Conservation (phyloP, 2,888 invertebrate genomes). For the Gnatocerus cornutus region DNA sequence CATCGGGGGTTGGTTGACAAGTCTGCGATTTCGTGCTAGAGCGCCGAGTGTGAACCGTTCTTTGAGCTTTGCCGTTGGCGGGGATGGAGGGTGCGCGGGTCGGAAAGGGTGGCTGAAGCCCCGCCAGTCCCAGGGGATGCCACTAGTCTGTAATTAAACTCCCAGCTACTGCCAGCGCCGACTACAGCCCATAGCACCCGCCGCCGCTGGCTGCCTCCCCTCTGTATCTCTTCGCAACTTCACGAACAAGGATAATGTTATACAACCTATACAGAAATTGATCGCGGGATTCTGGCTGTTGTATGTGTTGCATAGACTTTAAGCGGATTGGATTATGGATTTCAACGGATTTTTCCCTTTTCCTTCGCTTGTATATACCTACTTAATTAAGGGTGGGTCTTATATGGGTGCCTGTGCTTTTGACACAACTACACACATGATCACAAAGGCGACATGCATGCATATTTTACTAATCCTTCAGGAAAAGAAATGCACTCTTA, state of each 20-base stretch:
- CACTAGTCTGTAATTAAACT: constrained; percentile 71
- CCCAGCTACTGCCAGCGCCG: constrained; percentile 63
- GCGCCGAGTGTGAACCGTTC: constrained; percentile 56
- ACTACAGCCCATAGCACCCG: constrained; percentile 51
- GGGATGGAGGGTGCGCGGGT: constrained; percentile 53
- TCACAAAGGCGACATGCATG: constrained; percentile 17
- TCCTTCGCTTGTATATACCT: constrained; percentile 56
- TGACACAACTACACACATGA: constrained; percentile 8
- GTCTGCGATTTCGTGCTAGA: constrained; percentile 29
- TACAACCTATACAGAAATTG: constrained; percentile 67
- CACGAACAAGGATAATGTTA: constrained; percentile 66
- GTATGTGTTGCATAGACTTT: constrained; percentile 59
- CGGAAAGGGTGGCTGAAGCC: constrained; percentile 65
- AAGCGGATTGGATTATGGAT: constrained; percentile 61
- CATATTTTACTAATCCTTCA: not conserved
- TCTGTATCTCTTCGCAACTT: constrained; percentile 62
- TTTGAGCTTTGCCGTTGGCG: constrained; percentile 58
- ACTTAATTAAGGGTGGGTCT: constrained; percentile 58
- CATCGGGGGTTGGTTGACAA: constrained; percentile 29
- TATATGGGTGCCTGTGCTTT: constrained; percentile 52
- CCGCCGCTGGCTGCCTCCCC: constrained; percentile 60
- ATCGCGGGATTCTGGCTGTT: constrained; percentile 62
- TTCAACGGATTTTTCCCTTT: constrained; percentile 61
- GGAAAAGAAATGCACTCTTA: no score
- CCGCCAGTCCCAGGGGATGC: constrained; percentile 68